A percentile compares a stretch with the other conserved stretches of the same genome.
Evolutionary conservation across 2,113 vertebrate genomes (phyloP).

Genomic region (Anser cygnoides): DNA sequence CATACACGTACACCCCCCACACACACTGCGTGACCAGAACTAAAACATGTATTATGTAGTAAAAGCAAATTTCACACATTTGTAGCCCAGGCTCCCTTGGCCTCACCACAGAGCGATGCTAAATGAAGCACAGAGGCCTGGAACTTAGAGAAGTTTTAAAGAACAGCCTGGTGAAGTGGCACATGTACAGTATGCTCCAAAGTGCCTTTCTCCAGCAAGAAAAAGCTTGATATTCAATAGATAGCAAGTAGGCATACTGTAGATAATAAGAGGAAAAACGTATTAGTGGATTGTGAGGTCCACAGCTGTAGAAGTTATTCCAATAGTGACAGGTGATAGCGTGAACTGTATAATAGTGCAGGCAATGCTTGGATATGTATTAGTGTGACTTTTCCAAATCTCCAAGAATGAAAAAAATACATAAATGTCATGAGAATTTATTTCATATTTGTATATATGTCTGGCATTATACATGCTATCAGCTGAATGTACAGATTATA

Average conservation of each 20-base stretch:
- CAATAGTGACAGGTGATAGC: background rate
- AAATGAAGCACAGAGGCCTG: background rate
- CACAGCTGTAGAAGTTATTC: background rate
- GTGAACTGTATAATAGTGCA: accelerated
- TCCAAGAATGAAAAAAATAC: background rate
- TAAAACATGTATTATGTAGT: background rate
- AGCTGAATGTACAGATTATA: background rate
- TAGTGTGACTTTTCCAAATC: background rate
- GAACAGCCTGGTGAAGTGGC: background rate
- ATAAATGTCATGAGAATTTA: background rate
- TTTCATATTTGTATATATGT: background rate
- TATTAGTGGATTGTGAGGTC: background rate
- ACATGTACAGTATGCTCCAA: background rate
- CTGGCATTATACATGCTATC: background rate
- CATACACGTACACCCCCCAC: background rate
- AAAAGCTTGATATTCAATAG: background rate
- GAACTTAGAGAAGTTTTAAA: background rate
- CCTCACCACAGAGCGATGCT: background rate
- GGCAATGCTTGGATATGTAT: background rate
- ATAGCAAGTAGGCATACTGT: background rate
- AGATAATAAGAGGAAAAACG: accelerated
- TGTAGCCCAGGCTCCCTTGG: background rate
- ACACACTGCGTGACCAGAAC: background rate
- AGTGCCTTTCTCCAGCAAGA: background rate
- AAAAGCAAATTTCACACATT: background rate